Evolutionary conservation across 2,113 vertebrate genomes (phyloP).

Genomic region (Bubalus kerabau): DNA sequence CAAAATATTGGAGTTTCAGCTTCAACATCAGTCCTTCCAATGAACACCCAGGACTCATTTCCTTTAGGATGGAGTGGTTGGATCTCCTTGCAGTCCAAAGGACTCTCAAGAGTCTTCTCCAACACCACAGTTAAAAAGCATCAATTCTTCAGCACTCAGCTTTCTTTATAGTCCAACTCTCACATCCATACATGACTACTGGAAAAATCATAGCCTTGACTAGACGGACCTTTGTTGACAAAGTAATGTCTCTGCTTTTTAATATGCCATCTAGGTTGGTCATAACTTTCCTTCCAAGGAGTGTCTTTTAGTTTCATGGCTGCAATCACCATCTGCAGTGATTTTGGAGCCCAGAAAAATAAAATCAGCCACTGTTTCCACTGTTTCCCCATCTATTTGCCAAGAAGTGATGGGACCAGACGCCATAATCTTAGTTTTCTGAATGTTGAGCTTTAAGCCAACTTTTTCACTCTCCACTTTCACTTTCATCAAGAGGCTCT

Average conservation of each 20-base stretch:
- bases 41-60: background rate
- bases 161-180: background rate
- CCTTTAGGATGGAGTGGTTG: background rate
- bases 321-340: background rate
- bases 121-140: background rate
- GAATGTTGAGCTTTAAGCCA: background rate
- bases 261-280: background rate
- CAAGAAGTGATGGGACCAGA: background rate
- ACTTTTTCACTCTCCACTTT: background rate
- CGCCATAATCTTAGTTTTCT: background rate
- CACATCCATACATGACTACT: background rate
- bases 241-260: background rate
- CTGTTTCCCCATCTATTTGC: background rate
- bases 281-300: background rate
- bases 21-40: background rate
- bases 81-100: background rate
- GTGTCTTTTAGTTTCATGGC: background rate
- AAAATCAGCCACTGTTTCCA: background rate
- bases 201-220: background rate
- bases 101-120: background rate
- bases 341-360: background rate
- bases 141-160: fast-evolving
- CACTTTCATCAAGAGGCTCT: background rate
- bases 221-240: background rate
- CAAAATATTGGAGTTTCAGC: background rate